Evolutionary conservation across 2,113 vertebrate species (phyloP), one percentile per base, ranked within the genome.

Genomic region (Colaptes auratus): DNA sequence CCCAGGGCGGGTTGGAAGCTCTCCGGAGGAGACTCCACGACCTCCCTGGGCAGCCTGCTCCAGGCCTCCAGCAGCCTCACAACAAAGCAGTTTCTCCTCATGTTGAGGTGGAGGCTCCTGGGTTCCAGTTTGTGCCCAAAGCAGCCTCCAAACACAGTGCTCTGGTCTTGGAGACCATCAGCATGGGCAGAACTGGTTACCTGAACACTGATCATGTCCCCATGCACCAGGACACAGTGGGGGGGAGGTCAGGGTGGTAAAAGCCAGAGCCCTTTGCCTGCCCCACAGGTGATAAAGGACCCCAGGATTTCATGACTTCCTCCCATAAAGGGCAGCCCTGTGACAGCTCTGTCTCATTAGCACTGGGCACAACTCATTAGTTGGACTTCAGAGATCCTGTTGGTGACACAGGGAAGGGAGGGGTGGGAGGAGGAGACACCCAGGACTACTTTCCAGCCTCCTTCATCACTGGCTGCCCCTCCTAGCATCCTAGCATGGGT

Each of bases 281-380:
- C 42, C 53, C 63, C 15, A 24, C 73, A 60, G 61, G 21, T 9
- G 19, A 12, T 25, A 36, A 67, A 69, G 13, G 12, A 35, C 15
- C 31, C 27, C 0, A 1, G 69, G 31, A 24, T 71, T 58, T 42
- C 12, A 39, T 39, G 39, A 39, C 39, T 39, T 10, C 15, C 48
- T 79, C 25, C 63, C 61, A 66, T 61, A 27, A 24, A 16, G 3
- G 0, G 33, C 59, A 27, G 15, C 71, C 52, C 76, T 46, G 55
- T 46, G 31, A 31, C 20, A 23, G 33, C 66, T 7, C 0, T 0
- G 0, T 27, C 64, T 67, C 3, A 0, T 53, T 9, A 18, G 19
- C 0, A 15, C 86, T 42, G 30, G 4, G 27, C 9, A 64, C 56
- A 8, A 20, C 36, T 66, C 15, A 1, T 18, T 5, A 20, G 19